Conservation (phyloP, 2,113 vertebrate genomes). For the Holacanthus passer region DNA sequence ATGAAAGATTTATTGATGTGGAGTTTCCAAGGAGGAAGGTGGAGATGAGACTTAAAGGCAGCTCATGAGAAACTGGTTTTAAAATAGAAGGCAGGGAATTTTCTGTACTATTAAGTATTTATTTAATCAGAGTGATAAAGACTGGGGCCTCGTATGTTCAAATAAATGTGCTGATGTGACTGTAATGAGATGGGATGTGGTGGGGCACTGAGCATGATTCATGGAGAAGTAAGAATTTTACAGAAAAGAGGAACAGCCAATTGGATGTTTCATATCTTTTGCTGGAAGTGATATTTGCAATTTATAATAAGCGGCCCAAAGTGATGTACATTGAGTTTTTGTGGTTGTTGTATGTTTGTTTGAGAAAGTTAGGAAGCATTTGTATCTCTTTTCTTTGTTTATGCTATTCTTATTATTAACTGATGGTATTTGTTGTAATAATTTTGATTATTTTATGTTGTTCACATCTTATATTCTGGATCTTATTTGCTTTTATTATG, state of each 20-base stretch:
- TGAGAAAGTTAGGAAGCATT: background rate
- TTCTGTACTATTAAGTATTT: background rate
- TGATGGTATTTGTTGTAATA: too few species aligned
- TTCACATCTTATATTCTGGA: too few species aligned
- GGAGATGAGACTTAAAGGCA: background rate
- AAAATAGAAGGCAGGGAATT: background rate
- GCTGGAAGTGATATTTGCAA: background rate
- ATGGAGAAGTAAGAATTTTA: background rate
- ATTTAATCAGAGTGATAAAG: background rate
- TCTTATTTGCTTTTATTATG: too few species aligned
- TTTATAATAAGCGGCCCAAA: background rate
- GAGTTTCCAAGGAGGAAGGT: background rate
- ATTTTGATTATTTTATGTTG: too few species aligned
- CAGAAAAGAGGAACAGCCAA: background rate
- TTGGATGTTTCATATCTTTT: background rate
- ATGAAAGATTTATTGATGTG: background rate
- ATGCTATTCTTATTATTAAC: too few species aligned
- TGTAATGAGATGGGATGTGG: background rate
- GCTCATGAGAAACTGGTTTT: background rate
- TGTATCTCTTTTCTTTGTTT: background rate
- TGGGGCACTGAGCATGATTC: background rate
- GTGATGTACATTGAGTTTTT: too few species aligned
- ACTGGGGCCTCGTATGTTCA: background rate
- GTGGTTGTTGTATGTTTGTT: background rate
- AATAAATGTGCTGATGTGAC: constrained; percentile 14